Conservation (phyloP, 2,888 invertebrate species). For the Chironomus tentans region DNA sequence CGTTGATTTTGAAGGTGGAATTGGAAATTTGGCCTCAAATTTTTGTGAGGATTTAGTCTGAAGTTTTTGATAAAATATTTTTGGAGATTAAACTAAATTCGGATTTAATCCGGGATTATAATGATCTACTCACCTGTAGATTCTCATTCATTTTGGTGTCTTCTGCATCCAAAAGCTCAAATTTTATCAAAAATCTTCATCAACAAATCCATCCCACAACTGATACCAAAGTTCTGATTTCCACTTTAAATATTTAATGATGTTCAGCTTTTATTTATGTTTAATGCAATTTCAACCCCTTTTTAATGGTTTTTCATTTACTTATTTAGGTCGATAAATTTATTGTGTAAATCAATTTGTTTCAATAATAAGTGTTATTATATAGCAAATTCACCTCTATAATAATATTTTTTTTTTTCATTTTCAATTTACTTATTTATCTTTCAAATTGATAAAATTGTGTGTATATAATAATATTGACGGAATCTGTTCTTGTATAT, state of each 20-base stretch:
- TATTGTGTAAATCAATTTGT: slow-evolving; percentile 1
- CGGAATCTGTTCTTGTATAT: slow-evolving; percentile 21
- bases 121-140: too few species aligned
- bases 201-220: too few species aligned
- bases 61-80: too few species aligned
- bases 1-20: too few species aligned
- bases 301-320: background rate
- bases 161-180: too few species aligned
- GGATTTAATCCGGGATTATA: too few species aligned
- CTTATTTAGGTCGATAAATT: background rate
- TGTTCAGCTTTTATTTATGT: background rate
- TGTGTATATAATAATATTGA: slow-evolving; percentile 15
- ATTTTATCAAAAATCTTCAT: too few species aligned
- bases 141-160: too few species aligned
- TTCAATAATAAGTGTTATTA: background rate
- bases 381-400: background rate
- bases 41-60: too few species aligned
- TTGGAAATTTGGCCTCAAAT: too few species aligned
- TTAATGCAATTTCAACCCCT: background rate
- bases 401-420: background rate
- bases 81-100: too few species aligned
- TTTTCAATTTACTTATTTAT: background rate
- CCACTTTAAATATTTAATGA: background rate
- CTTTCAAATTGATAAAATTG: slow-evolving; percentile 11
- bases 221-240: too few species aligned